Conservation (phyloP, 2,797 vertebrate genomes). For the Taeniopygia guttata region DNA sequence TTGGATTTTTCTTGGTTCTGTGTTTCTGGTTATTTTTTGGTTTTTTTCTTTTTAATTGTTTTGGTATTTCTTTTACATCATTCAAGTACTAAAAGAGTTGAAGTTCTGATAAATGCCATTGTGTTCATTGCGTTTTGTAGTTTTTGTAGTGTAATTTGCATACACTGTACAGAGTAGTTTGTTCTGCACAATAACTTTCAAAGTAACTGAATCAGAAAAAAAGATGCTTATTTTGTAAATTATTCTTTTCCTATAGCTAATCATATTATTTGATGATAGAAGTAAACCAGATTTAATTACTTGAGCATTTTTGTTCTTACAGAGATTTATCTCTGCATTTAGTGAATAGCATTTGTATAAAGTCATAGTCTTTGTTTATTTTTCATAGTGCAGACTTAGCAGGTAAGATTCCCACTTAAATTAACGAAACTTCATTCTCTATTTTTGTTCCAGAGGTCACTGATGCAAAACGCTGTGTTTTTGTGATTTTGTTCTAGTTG, state of each 20-base stretch:
- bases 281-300: not conserved
- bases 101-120: not conserved
- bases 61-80: not conserved
- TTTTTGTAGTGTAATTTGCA: not conserved
- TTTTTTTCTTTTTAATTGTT: not conserved
- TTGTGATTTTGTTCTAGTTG: constrained; percentile 75
- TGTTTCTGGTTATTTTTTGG: not conserved
- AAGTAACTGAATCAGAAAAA: not conserved
- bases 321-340: not conserved
- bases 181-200: not conserved
- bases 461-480: not conserved
- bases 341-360: not conserved
- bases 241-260: not conserved
- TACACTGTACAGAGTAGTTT: not conserved
- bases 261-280: not conserved
- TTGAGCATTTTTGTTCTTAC: not conserved
- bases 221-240: not conserved
- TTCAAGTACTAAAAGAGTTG: not conserved
- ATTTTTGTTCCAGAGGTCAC: not conserved
- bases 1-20: not conserved
- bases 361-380: not conserved
- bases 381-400: not conserved
- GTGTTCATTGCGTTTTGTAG: not conserved
- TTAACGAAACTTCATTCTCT: not conserved
- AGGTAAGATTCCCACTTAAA: not conserved